Conservation (phyloP, 1,140 invertebrate species). For the Ooceraea biroi region DNA sequence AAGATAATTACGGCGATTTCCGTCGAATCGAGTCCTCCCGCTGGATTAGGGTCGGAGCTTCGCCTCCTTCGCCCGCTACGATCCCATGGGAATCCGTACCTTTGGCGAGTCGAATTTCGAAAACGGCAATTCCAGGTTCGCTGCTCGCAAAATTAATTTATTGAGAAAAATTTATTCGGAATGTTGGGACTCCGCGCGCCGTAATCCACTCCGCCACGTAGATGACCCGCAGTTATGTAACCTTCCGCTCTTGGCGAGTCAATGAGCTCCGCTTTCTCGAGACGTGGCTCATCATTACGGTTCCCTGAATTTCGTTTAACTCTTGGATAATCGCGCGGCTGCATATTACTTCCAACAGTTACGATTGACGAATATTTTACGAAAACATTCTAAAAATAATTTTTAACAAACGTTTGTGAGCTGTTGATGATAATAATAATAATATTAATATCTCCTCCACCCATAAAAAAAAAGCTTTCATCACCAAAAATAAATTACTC, state of each 20-base stretch:
- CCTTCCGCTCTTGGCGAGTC: conserved; percentile 38
- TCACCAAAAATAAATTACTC: no score
- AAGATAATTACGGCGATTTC: conserved; percentile 32
- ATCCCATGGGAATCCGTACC: neutral
- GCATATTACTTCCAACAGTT: neutral
- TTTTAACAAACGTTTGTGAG: no score
- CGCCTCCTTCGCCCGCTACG: no score
- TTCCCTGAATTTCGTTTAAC: conserved; percentile 12
- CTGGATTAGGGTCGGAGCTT: neutral
- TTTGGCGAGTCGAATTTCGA: conserved; percentile 15
- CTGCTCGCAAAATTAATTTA: conserved; percentile 38
- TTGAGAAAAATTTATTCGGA: conserved; percentile 29
- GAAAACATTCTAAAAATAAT: neutral
- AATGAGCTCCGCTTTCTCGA: conserved; percentile 27
- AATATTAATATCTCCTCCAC: no score
- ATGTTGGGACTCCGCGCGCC: neutral
- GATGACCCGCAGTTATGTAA: conserved; percentile 35
- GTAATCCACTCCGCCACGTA: conserved; percentile 19
- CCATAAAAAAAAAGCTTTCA: no score
- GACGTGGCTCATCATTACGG: conserved; percentile 29
- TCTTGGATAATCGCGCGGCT: neutral
- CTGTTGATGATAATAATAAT: no score
- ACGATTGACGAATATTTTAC: neutral
- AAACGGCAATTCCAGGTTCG: conserved; percentile 24
- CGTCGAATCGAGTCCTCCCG: neutral